These are phyloP conservation scores for Steinernema feltiae DNA, from an alignment of 1,140 invertebrate species.

Conservation along the genomic window DNA sequence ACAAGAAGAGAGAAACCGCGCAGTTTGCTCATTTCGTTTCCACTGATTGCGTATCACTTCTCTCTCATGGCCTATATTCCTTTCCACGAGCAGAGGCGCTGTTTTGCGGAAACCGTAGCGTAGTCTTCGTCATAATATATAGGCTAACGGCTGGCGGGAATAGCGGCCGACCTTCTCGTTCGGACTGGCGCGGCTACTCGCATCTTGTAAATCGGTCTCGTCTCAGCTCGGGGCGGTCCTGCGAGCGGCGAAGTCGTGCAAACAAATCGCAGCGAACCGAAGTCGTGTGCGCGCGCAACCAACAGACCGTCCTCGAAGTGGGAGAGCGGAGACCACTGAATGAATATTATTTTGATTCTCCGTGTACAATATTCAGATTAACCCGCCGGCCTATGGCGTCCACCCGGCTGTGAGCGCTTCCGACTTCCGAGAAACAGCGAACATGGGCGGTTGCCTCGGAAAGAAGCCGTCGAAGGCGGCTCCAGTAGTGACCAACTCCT, in stretches of 20 bases:
- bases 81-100: neutral
- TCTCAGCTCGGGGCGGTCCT: neutral
- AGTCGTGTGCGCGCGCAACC: neutral
- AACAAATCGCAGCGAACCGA: neutral
- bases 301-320: neutral
- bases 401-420: no score
- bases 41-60: slow-evolving; percentile 7
- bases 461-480: slow-evolving; percentile 31
- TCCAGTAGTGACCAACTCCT: slow-evolving; percentile 14
- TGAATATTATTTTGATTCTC: neutral
- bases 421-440: neutral
- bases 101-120: slow-evolving; percentile 4
- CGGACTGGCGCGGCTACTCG: neutral
- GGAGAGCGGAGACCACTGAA: neutral
- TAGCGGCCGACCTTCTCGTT: neutral
- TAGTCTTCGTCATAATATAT: neutral
- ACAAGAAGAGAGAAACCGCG: no score
- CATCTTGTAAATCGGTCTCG: neutral
- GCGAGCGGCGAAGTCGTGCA: neutral
- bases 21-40: neutral
- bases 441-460: slow-evolving; percentile 32
- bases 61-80: neutral
- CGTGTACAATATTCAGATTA: neutral
- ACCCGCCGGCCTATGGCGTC: neutral
- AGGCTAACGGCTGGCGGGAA: neutral